Percentiles rank a stretch among this genome's conserved stretches.
These are phyloP conservation scores for Phaethon lepturus DNA, from an alignment of 2,113 vertebrate genomes.

Conservation along the genomic window DNA sequence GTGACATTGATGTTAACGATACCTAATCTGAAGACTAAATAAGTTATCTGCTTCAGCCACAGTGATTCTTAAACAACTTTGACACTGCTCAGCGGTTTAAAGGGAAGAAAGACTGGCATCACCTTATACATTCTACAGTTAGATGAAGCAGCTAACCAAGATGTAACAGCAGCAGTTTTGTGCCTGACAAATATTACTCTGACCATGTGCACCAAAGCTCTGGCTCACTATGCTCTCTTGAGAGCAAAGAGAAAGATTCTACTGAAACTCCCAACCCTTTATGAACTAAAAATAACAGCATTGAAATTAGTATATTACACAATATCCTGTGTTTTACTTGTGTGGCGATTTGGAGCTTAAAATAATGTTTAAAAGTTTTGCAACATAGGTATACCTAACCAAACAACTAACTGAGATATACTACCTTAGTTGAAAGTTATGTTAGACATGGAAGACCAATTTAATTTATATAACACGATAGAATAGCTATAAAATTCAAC, in stretches of 20 bases:
- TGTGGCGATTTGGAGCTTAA: neutral
- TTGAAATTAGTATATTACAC: neutral
- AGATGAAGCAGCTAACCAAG: neutral
- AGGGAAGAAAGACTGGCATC: neutral
- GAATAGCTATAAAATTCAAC: neutral
- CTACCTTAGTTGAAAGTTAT: neutral
- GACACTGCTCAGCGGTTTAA: neutral
- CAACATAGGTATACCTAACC: neutral
- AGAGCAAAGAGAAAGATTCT: neutral
- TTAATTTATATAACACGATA: neutral
- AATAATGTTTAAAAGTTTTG: neutral
- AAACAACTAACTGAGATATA: neutral
- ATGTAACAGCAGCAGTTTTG: neutral
- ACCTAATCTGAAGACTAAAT: conserved; percentile 12
- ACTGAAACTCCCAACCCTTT: neutral
- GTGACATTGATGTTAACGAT: conserved; percentile 26
- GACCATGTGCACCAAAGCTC: neutral
- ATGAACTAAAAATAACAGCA: neutral
- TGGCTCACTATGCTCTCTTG: neutral
- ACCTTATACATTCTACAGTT: neutral
- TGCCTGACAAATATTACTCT: neutral
- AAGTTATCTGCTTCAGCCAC: neutral
- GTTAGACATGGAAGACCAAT: neutral
- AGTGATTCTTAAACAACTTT: neutral
- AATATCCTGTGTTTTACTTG: neutral